Evolutionary conservation across 1,140 invertebrate species (phyloP).

Genomic region (Venustaconcha ellipsiformis): DNA sequence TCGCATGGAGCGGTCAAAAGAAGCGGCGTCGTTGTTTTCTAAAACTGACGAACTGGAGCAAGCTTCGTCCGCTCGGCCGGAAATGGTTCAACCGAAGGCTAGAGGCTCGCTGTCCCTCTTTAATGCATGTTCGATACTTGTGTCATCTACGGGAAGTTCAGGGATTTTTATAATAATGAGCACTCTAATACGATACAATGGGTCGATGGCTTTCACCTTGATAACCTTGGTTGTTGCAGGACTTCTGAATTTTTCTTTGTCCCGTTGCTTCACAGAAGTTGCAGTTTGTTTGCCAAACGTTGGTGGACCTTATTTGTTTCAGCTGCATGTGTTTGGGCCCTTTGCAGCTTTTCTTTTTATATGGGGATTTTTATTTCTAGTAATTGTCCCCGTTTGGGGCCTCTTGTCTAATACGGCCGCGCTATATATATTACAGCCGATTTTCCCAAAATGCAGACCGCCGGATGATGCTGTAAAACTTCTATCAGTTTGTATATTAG

Average conservation of each 20-base stretch:
- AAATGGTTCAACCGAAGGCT: too few species aligned
- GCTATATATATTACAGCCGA: slow-evolving; percentile 42
- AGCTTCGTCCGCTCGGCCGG: too few species aligned
- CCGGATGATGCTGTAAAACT: slow-evolving; percentile 41
- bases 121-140: slow-evolving; percentile 27
- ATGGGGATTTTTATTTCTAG: slow-evolving; percentile 80
- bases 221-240: slow-evolving; percentile 42
- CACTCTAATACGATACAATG: slow-evolving; percentile 33
- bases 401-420: slow-evolving; percentile 38
- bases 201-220: slow-evolving; percentile 41
- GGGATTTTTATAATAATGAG: slow-evolving; percentile 45
- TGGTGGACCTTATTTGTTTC: slow-evolving; percentile 97
- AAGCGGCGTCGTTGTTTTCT: too few species aligned
- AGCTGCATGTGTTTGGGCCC: slow-evolving; percentile 86
- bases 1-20: too few species aligned
- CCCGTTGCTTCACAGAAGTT: slow-evolving; percentile 95
- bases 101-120: slow-evolving; percentile 12
- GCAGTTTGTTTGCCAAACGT: slow-evolving; percentile 92
- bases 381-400: slow-evolving; percentile 77
- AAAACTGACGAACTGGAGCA: too few species aligned
- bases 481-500: slow-evolving; percentile 40
- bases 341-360: slow-evolving; percentile 92
- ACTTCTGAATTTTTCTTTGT: slow-evolving; percentile 62
- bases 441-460: slow-evolving; percentile 36
- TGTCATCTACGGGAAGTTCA: slow-evolving; percentile 40